Percentiles rank a stretch among this genome's conserved stretches.
phyloP scores from a whole-genome alignment of 1,140 invertebrate genomes.

The Drosophila parvula region DNA sequence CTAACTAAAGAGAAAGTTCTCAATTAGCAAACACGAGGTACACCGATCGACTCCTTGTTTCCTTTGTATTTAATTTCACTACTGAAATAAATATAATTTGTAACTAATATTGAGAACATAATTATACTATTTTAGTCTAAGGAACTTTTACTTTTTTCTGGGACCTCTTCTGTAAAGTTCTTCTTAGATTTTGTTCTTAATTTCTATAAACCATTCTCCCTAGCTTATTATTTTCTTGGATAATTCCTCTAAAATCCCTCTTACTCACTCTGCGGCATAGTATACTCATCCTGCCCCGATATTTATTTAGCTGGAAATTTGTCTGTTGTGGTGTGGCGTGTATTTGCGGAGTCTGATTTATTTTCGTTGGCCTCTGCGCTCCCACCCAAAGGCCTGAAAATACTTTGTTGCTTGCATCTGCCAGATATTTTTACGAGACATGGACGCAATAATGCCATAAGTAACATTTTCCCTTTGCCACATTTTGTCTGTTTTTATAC shows the following conservation, averaged over 20 bases:
- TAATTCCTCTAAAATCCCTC: neutral
- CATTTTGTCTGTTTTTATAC: conserved; percentile 39
- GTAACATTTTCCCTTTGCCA: conserved; percentile 57
- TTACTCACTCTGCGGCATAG: neutral
- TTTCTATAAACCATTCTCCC: neutral
- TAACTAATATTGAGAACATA: too few relatives aligned
- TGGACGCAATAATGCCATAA: conserved; percentile 65
- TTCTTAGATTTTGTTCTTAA: neutral
- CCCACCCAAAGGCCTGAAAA: conserved; percentile 19
- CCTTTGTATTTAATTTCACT: too few relatives aligned
- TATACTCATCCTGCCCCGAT: conserved; percentile 7
- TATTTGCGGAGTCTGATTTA: conserved; percentile 45
- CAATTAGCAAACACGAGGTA: too few relatives aligned
- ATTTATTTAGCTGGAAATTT: conserved; percentile 66
- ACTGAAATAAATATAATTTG: too few relatives aligned
- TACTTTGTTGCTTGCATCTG: conserved; percentile 37
- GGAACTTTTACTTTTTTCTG: neutral
- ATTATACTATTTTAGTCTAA: neutral
- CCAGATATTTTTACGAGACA: conserved; percentile 66
- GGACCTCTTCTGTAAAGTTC: neutral
- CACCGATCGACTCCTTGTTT: too few relatives aligned
- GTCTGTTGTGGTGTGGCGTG: conserved; percentile 13
- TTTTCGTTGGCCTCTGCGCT: conserved; percentile 31
- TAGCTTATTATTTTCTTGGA: neutral
- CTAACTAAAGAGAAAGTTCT: too few relatives aligned